Evolutionary conservation across 1,140 invertebrate species (phyloP).

Genomic region (Lasioglossum baleicum): DNA sequence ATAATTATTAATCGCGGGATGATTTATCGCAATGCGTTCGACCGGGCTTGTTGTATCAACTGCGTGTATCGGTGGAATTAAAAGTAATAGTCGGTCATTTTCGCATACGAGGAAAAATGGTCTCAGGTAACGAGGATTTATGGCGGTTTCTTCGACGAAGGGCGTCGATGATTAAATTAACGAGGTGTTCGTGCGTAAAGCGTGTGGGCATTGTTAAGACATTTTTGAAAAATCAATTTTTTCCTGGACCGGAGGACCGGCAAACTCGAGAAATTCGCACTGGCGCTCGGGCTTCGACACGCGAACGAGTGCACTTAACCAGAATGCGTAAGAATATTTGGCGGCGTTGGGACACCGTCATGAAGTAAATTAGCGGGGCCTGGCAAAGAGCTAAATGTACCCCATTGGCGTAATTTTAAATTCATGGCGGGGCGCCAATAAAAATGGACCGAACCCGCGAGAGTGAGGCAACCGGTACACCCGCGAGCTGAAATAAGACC

Average conservation of each 20-base stretch:
- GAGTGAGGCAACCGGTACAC: constrained; percentile 2
- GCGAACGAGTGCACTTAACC: constrained; percentile 4
- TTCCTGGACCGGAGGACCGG: background rate
- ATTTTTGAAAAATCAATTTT: too few relatives aligned
- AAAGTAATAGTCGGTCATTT: too few relatives aligned
- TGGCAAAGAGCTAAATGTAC: constrained; percentile 65
- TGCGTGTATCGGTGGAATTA: too few relatives aligned
- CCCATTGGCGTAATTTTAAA: constrained; percentile 64
- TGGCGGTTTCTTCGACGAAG: background rate
- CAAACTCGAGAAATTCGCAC: background rate
- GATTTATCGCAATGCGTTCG: too few relatives aligned
- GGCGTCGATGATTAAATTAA: background rate
- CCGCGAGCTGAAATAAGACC: constrained; percentile 30
- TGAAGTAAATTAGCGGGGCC: constrained; percentile 59
- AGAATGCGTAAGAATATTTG: constrained; percentile 49
- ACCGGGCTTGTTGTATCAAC: too few relatives aligned
- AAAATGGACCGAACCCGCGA: constrained; percentile 34
- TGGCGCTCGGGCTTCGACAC: background rate
- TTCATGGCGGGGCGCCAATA: constrained; percentile 61
- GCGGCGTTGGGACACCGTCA: constrained; percentile 51
- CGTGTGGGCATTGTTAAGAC: too few relatives aligned
- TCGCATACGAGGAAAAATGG: too few relatives aligned
- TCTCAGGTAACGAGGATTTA: background rate
- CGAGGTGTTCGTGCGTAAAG: too few relatives aligned
- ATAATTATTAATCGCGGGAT: too few relatives aligned